A percentile compares a stretch with the other conserved stretches of the same genome.
Conservation (phyloP, 92 coral and sea anemone species). For the Muricea muricata region DNA sequence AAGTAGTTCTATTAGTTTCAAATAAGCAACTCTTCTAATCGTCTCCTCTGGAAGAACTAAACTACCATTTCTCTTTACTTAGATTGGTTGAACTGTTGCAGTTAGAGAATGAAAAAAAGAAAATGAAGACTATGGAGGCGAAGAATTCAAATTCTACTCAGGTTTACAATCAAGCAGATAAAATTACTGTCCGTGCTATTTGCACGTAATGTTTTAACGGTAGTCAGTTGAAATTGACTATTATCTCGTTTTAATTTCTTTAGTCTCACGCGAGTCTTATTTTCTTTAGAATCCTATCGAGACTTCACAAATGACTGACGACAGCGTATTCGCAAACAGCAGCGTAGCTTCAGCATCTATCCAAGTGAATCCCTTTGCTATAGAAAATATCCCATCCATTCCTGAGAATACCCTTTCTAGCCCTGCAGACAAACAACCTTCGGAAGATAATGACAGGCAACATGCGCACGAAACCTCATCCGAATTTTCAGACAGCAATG, state of each 20-base stretch:
- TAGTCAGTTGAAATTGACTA: no score
- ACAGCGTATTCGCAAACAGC: neutral
- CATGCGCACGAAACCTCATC: neutral
- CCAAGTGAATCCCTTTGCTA: neutral
- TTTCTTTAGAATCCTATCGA: neutral
- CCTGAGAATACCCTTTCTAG: neutral
- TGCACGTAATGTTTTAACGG: no score
- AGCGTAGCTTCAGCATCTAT: neutral
- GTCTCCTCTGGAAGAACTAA: neutral
- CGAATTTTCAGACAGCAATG: neutral
- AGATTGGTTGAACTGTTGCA: conserved; percentile 85
- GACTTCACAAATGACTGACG: neutral
- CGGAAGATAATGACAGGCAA: neutral
- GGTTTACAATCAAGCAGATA: neutral
- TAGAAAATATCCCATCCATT: neutral
- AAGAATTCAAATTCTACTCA: neutral
- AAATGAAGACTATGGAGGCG: conserved; percentile 8
- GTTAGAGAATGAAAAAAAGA: conserved; percentile 71
- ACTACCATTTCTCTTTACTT: neutral
- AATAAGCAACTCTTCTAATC: no score
- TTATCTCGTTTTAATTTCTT: no score
- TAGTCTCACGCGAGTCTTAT: no score
- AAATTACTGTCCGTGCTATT: no score
- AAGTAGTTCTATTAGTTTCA: no score
- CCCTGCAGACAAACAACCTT: neutral